Percentiles rank a stretch among this genome's conserved stretches.
Conservation (phyloP, 1,140 invertebrate genomes). For the Bombus balteatus region DNA sequence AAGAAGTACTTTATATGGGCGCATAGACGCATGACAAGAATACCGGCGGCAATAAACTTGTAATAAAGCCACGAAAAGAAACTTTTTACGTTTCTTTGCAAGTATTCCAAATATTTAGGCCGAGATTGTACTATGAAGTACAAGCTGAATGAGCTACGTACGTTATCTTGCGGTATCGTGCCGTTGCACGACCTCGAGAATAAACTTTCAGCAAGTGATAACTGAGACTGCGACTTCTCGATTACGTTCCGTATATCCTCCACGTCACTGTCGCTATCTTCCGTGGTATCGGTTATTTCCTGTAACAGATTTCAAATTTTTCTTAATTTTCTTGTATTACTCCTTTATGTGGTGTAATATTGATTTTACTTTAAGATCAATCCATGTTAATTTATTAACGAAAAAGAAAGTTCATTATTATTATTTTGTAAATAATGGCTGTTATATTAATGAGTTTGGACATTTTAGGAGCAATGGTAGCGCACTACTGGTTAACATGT, state of each 20-base stretch:
- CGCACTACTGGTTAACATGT: not conserved
- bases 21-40: not conserved
- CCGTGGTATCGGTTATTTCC: slow-evolving; percentile 68
- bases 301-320: slow-evolving; percentile 42
- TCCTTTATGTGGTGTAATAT: not conserved
- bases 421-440: not conserved
- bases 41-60: not conserved
- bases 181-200: slow-evolving; percentile 81
- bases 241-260: slow-evolving; percentile 85
- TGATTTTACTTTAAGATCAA: not conserved
- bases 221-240: slow-evolving; percentile 83
- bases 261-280: slow-evolving; percentile 79
- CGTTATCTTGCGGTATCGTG: slow-evolving; percentile 80
- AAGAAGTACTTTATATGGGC: not conserved
- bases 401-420: not conserved
- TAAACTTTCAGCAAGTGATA: slow-evolving; percentile 84
- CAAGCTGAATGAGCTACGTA: slow-evolving; percentile 76
- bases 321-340: not conserved
- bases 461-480: not conserved
- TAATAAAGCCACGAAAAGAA: not conserved
- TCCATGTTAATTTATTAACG: not conserved
- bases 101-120: accelerated
- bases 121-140: accelerated
- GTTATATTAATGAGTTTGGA: not conserved
- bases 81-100: not conserved